Evolutionary conservation across 2,113 vertebrate genomes (phyloP).

Genomic region (Elgaria multicarinata): DNA sequence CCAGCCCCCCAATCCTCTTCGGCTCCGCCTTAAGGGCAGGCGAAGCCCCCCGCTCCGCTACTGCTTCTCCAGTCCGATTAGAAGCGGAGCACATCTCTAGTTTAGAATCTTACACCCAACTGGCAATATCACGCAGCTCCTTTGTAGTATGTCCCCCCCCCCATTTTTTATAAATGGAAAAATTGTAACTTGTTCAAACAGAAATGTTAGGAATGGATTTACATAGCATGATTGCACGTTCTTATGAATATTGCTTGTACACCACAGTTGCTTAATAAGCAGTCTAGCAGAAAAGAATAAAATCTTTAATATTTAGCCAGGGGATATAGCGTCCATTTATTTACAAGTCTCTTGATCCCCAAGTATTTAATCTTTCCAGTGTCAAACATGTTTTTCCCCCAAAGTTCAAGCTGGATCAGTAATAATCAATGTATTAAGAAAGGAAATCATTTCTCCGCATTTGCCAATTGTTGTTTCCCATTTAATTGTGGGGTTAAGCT

Average conservation of each 20-base stretch:
- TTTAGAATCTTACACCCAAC: not conserved
- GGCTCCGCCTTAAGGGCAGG: too few relatives aligned
- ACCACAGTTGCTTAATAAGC: not conserved
- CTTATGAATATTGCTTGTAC: not conserved
- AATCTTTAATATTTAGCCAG: not conserved
- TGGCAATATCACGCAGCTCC: not conserved
- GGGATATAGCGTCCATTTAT: not conserved
- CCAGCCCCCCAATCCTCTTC: too few relatives aligned
- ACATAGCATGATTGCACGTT: not conserved
- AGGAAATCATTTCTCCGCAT: not conserved
- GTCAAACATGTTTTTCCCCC: too few relatives aligned
- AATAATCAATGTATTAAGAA: not conserved
- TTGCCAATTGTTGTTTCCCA: not conserved
- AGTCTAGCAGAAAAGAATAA: not conserved
- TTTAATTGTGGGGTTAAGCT: not conserved
- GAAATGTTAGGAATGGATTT: not conserved
- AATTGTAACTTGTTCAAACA: not conserved
- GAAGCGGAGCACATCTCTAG: too few relatives aligned
- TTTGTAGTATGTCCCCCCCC: not conserved
- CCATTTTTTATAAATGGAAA: not conserved
- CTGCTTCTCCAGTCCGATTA: too few relatives aligned
- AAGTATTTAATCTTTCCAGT: not conserved
- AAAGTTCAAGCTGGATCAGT: not conserved
- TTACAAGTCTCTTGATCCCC: not conserved
- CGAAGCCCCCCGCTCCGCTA: too few relatives aligned